Evolutionary conservation across 2,888 invertebrate species (phyloP).

Genomic region (Lasioglossum lativentre): DNA sequence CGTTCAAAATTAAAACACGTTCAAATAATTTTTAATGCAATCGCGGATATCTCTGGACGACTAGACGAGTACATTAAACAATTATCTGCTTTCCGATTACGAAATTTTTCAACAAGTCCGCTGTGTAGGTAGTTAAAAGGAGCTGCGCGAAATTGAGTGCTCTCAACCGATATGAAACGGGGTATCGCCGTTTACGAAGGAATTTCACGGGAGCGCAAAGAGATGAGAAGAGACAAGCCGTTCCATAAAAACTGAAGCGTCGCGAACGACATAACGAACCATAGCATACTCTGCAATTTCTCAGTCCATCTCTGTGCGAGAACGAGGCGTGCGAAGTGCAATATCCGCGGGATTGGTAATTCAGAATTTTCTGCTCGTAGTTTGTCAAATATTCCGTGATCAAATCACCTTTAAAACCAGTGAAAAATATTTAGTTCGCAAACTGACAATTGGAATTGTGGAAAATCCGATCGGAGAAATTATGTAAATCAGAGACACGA

Average conservation of each 20-base stretch:
- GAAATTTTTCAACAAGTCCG: neutral
- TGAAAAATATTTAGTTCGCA: too few relatives aligned
- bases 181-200: neutral
- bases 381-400: neutral
- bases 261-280: slow-evolving; percentile 60
- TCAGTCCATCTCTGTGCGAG: neutral
- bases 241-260: slow-evolving; percentile 23
- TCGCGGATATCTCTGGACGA: neutral
- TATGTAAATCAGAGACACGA: too few relatives aligned
- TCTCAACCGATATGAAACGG: neutral
- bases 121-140: neutral
- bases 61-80: neutral
- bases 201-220: neutral
- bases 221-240: neutral
- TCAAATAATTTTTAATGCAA: neutral
- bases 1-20: too few relatives aligned
- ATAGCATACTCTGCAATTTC: slow-evolving; percentile 54
- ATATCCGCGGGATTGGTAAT: neutral
- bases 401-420: too few relatives aligned
- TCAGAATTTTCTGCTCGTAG: neutral
- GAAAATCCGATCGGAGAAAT: too few relatives aligned
- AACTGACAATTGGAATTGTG: too few relatives aligned
- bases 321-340: neutral
- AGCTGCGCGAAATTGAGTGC: neutral
- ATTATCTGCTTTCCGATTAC: neutral